phyloP scores from a whole-genome alignment of 23 tunicate genomes.

The Ascidia mentula region DNA sequence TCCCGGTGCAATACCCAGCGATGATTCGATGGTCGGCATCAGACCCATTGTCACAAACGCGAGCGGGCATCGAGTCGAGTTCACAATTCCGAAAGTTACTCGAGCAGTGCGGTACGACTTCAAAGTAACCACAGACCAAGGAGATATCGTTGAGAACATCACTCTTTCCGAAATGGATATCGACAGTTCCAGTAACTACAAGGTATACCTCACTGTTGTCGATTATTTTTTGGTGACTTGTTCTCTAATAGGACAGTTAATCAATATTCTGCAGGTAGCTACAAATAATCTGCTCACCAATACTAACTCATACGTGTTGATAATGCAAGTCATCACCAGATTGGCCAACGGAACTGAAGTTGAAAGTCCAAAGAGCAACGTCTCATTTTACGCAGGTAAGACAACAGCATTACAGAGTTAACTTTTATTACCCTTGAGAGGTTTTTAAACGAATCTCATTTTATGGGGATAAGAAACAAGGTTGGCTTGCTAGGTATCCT shows the following conservation, averaged over 20 bases:
- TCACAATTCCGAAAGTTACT: background rate
- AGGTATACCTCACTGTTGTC: background rate
- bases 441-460: background rate
- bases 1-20: background rate
- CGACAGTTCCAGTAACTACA: background rate
- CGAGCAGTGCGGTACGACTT: background rate
- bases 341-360: background rate
- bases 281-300: background rate
- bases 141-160: background rate
- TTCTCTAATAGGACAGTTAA: background rate
- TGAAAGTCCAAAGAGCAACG: background rate
- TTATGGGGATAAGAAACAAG: background rate
- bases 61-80: background rate
- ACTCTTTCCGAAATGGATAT: background rate
- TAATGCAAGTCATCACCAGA: background rate
- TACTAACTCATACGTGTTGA: background rate
- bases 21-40: background rate
- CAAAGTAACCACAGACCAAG: background rate
- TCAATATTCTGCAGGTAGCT: background rate
- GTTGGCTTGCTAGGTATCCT: background rate
- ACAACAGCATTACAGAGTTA: background rate
- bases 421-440: background rate
- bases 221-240: background rate
- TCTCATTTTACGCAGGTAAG: background rate
- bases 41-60: background rate